Evolutionary conservation across 2,888 invertebrate genomes (phyloP), one percentile per base, ranked within the genome.

Genomic region (Perizoma affinitatum): DNA sequence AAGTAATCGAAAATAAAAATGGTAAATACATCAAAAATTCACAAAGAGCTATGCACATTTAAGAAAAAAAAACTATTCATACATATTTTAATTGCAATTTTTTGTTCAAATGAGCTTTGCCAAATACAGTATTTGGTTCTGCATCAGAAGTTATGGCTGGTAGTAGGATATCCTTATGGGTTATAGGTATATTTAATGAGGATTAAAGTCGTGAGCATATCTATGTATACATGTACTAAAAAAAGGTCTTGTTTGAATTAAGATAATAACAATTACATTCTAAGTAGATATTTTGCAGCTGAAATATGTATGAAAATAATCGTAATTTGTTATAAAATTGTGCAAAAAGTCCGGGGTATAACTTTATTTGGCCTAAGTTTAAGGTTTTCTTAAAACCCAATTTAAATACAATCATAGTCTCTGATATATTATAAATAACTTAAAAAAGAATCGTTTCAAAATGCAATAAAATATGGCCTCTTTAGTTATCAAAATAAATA

Each of bases 11-110:
- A 79, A 76, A 74, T 61, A 73, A 75, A 73, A 74, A 74, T 76
- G 73, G 83, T 84, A 89, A 87, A 87, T 81, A 84, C 79, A 78
- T 89, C 88, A 85, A 88, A 82, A 68, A 72, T 77, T 69, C 61
- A 63, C 67, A 58, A 70, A 66, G 69, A 68, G 66, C 53, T 69
- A 79, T 80, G 81, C 80, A 80, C 69, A 77, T 76, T 69, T n/a
- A n/a, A 69, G 64, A 49, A 50, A n/a, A 51, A 56, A 63, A 51
- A 22, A 22, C 0, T 48, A 36, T 52, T 44, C 36, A 55, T 48
- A 55, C 54, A 55, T 5, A 54, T 52, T 58, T 53, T 48, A 45
- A 55, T 58, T 51, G 50, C 53, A 4, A 46, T 6, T 22, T n/a
- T 40, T 42, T 11, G 33, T 6, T 6, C 0, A 2, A 22, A 22